Percentiles rank a stretch among this genome's conserved stretches.
These are phyloP conservation scores for Colius striatus DNA, from an alignment of 2,113 vertebrate species.

Conservation along the genomic window DNA sequence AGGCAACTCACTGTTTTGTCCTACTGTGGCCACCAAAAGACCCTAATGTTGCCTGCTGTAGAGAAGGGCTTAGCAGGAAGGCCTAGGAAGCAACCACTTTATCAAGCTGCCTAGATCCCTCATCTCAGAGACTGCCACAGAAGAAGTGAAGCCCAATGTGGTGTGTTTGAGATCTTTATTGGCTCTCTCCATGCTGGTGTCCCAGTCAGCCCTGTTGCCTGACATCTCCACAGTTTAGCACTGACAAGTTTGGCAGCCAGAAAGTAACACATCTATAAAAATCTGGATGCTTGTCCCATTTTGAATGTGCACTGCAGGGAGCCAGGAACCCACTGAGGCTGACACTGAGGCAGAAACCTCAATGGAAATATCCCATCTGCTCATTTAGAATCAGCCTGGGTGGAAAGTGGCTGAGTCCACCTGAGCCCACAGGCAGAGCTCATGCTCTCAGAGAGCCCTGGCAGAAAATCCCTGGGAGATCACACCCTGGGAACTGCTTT, in stretches of 20 bases:
- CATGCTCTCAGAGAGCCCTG: too few species aligned
- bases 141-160: neutral
- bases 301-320: neutral
- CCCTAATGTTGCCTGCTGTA: neutral
- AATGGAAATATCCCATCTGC: neutral
- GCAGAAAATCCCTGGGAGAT: neutral
- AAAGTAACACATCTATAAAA: neutral
- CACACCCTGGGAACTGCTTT: neutral
- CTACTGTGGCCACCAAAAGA: neutral
- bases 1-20: neutral
- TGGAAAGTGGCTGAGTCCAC: neutral
- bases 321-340: neutral
- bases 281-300: neutral
- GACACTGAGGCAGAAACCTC: neutral
- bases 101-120: neutral
- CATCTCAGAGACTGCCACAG: neutral
- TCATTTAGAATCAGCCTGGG: neutral
- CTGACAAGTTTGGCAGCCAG: neutral
- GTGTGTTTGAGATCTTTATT: neutral
- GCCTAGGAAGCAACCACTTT: neutral
- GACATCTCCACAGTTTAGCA: neutral
- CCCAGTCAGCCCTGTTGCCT: neutral
- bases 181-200: neutral
- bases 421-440: neutral
- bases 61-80: neutral